Evolutionary conservation across 2,797 vertebrate species (phyloP).

Genomic region (Pelobates cultripes): DNA sequence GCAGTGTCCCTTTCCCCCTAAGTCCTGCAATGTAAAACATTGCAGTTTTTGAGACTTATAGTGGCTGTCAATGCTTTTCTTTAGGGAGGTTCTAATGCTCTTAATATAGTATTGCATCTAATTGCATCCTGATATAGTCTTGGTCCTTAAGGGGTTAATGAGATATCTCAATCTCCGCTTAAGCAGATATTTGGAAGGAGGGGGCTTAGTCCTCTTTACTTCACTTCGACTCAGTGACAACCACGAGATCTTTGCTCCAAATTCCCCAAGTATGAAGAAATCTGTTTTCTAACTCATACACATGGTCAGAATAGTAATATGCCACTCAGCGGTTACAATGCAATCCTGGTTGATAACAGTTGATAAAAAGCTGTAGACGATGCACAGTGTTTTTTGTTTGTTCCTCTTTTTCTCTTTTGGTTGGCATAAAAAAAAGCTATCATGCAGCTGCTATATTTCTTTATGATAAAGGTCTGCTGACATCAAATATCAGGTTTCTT

Average conservation of each 20-base stretch:
- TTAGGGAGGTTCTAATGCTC: too few relatives aligned
- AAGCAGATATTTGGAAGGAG: conserved; percentile 7
- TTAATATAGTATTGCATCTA: conserved; percentile 10
- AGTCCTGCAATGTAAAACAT: too few relatives aligned
- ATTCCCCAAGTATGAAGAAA: neutral
- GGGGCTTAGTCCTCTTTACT: conserved; percentile 40
- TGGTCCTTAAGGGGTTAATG: neutral
- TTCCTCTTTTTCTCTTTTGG: too few relatives aligned
- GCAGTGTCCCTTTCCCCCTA: too few relatives aligned
- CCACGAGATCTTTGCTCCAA: conserved; percentile 33
- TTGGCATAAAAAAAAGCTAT: neutral
- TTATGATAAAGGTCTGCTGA: neutral
- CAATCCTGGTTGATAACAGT: neutral
- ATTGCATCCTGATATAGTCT: conserved; percentile 9
- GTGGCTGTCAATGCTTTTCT: too few relatives aligned
- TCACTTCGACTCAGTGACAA: conserved; percentile 36
- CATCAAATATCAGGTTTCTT: too few relatives aligned
- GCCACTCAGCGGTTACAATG: neutral
- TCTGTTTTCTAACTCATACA: neutral
- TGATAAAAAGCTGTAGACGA: neutral
- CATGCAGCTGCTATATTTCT: neutral
- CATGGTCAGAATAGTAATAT: neutral
- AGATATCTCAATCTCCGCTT: conserved; percentile 32
- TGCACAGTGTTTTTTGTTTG: neutral
- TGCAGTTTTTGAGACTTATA: too few relatives aligned